These are phyloP conservation scores for Euschistus heros DNA, from an alignment of 1,140 invertebrate genomes.

Conservation along the genomic window DNA sequence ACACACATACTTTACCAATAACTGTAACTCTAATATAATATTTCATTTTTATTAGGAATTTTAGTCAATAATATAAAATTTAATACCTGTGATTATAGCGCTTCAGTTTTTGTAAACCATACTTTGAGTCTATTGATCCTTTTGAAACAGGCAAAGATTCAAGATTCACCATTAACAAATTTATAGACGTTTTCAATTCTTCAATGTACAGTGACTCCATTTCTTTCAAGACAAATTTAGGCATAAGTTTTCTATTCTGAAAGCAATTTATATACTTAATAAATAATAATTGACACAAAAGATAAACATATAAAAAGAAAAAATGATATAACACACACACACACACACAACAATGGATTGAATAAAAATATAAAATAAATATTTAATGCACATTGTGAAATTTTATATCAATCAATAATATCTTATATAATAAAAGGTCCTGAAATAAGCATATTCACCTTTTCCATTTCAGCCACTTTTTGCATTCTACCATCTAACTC, in stretches of 20 bases:
- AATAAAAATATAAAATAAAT: background rate
- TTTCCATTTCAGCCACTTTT: slow-evolving; percentile 92
- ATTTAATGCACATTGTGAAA: too few relatives aligned
- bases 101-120: slow-evolving; percentile 89
- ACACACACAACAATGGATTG: too few relatives aligned
- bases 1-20: too few relatives aligned
- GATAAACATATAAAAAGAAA: background rate
- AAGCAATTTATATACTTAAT: slow-evolving; percentile 33
- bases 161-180: slow-evolving; percentile 95
- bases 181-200: slow-evolving; percentile 95
- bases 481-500: slow-evolving; percentile 96
- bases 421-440: too few relatives aligned
- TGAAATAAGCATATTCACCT: slow-evolving; percentile 43
- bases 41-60: too few relatives aligned
- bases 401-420: too few relatives aligned
- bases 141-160: slow-evolving; percentile 98
- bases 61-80: background rate
- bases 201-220: slow-evolving; percentile 99
- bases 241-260: slow-evolving; percentile 93
- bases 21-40: too few relatives aligned
- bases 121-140: slow-evolving; percentile 93
- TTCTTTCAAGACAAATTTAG: slow-evolving; percentile 98
- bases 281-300: background rate
- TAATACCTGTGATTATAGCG: slow-evolving; percentile 86
- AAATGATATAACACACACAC: background rate